Base-by-base conservation (phyloP, 2,888 invertebrate genomes). In the Leucozona laternaria region DNA sequence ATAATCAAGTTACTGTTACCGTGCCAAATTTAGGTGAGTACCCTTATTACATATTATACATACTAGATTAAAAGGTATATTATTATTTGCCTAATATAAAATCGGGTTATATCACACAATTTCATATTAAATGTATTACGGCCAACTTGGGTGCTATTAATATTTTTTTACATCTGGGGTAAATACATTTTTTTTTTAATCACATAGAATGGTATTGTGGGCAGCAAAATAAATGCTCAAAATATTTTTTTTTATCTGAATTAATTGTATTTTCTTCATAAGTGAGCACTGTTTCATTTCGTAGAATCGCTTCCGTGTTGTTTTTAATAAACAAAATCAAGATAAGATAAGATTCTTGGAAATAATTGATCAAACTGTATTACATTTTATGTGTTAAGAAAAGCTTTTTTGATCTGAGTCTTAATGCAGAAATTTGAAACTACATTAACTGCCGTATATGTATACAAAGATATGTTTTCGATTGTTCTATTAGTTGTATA, bases 1-100 rank as follows among this genome's bases (percentile, higher is more conserved):
- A 96, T 91, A 96, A 98, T 93, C 97, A 97, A 93, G 97, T 99
- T 90, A 97, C 97, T 89, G 96, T 97, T 88, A 97, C 97, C 89
- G 97, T 98, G 89, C 98, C 98, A 88, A 97, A 98, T 95, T 95
- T 97, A 92, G 96, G 96, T 96, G 91, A 93, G 91, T 90, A 53
- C 48, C 17, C n/a, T 2, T 3, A 28, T 8, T 13, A 20, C 20
- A 43, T n/a, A 4, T 5, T 31, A n/a, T 10, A 34, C 1, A 34
- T 34, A 31, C 11, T 7, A 34, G n/a, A 17, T 45, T 13, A 11
- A 5, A 22, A 1, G 2, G 17, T n/a, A n/a, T n/a, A n/a, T n/a
- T n/a, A n/a, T n/a, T n/a, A n/a, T n/a, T n/a, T n/a, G n/a, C n/a
- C n/a, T n/a, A n/a, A n/a, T n/a, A n/a, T n/a, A n/a, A n/a, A n/a